A percentile compares a stretch with the other conserved stretches of the same genome.
phyloP scores from a whole-genome alignment of 2,888 invertebrate genomes.

The Macropis europaea region DNA sequence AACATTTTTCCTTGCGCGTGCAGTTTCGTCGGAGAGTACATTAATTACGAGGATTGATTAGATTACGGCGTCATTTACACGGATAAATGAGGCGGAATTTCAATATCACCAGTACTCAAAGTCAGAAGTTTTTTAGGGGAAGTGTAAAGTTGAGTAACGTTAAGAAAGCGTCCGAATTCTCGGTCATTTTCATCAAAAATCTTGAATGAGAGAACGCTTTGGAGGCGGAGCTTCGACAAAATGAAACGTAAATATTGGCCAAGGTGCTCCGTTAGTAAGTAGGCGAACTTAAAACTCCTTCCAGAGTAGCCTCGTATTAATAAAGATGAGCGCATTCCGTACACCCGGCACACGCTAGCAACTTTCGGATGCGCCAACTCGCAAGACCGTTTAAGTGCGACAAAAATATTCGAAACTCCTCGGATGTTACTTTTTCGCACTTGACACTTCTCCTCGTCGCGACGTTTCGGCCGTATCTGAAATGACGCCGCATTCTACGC shows the following conservation, averaged over 20 bases:
- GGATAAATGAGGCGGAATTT: no score
- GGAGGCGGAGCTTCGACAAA: constrained; percentile 64
- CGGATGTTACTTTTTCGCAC: background rate
- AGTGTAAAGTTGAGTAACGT: background rate
- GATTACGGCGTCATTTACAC: no score
- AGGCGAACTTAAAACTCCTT: constrained; percentile 67
- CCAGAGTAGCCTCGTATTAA: constrained; percentile 64
- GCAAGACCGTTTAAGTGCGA: constrained; percentile 55
- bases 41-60: no score
- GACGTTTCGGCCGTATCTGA: background rate
- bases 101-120: no score
- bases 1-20: no score
- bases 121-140: background rate
- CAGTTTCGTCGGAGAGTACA: no score
- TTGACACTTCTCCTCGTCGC: constrained; percentile 2
- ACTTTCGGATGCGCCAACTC: constrained; percentile 54
- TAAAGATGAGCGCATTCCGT: constrained; percentile 71
- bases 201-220: constrained; percentile 63
- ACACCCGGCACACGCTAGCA: constrained; percentile 61
- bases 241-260: constrained; percentile 75
- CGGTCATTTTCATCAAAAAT: constrained; percentile 51
- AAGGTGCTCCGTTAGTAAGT: constrained; percentile 62
- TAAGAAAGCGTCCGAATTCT: background rate
- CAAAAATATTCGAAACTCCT: constrained; percentile 52
- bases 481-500: no score